Base-by-base conservation (phyloP, 2,113 vertebrate species). In the Neoarius graeffei region DNA sequence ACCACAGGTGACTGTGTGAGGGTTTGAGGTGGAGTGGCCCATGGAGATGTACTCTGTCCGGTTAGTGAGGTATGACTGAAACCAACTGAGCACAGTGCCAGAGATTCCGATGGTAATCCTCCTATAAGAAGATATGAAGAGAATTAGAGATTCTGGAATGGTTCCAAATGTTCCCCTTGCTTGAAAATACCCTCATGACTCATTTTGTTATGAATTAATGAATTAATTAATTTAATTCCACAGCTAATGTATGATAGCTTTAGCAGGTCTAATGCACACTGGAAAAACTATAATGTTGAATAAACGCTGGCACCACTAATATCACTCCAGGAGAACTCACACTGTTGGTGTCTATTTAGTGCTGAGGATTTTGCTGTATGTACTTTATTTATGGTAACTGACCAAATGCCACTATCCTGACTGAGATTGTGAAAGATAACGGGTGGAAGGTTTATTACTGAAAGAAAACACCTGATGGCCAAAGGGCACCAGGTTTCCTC, bases 331-430 rank as follows among this genome's bases (percentile, higher is more conserved):
- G 30, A 50, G 14, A n/a, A 50, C 30, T 14, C 30, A 62, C 19
- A 54, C 1, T 0, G 7, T 25, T 30, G 11, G 27, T 10, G 30
- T 60, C 56, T 83, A 17, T 62, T 14, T 64, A 23, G n/a, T 14
- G 59, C 59, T 62, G 30, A 48, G 10, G 11, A 64, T 60, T 64
- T 62, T 64, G n/a, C 13, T 54, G 11, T 27, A 54, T 57, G n/a
- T 57, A 42, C 35, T 10, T 57, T 35, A 66, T 7, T 8, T 8
- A 14, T 60, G n/a, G 13, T 83, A n/a, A 52, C 52, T 83, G 17
- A 60, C 81, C 80, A 84, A 52, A 83, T 84, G 30, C 84, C 84
- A 52, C 71, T 71, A 82, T 27, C 42, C 79, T 59, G 79, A 19
- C 27, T 23, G 56, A 60, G 67, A 74, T 74, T 74, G 59, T 57